phyloP scores from a whole-genome alignment of 2,888 invertebrate species.

The Phorcus lineatus region DNA sequence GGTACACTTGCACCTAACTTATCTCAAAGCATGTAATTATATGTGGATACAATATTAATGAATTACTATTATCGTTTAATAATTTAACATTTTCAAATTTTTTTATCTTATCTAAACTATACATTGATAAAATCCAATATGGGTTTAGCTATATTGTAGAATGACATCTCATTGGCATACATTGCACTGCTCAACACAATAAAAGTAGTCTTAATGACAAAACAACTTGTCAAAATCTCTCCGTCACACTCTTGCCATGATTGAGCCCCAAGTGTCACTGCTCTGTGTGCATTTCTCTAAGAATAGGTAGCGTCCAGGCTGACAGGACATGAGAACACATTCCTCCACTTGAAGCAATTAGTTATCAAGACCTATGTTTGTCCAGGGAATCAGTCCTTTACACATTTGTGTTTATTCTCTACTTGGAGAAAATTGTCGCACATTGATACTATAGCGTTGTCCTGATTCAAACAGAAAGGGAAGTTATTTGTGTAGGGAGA shows the following conservation, averaged over 20 bases:
- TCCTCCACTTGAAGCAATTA: conserved; percentile 31
- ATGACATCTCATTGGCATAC: no score
- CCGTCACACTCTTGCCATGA: background rate
- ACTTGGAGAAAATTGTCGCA: conserved; percentile 31
- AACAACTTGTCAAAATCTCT: background rate
- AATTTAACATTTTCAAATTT: no score
- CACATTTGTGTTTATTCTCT: conserved; percentile 29
- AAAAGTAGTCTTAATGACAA: no score
- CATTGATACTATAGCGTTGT: conserved; percentile 24
- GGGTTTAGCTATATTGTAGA: no score
- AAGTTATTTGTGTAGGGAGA: conserved; percentile 23
- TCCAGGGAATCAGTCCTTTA: conserved; percentile 28
- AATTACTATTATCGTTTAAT: no score
- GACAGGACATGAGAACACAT: conserved; percentile 11
- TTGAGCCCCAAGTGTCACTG: background rate
- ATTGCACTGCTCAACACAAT: no score
- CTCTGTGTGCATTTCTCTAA: background rate
- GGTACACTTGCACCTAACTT: no score
- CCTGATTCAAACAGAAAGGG: conserved; percentile 31
- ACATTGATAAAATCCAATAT: no score
- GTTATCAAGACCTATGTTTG: conserved; percentile 37
- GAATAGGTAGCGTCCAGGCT: background rate
- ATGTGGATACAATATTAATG: no score
- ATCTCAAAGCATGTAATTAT: no score
- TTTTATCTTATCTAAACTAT: no score